Base-by-base conservation (phyloP, 2,113 vertebrate genomes). In the Zapornia atra region DNA sequence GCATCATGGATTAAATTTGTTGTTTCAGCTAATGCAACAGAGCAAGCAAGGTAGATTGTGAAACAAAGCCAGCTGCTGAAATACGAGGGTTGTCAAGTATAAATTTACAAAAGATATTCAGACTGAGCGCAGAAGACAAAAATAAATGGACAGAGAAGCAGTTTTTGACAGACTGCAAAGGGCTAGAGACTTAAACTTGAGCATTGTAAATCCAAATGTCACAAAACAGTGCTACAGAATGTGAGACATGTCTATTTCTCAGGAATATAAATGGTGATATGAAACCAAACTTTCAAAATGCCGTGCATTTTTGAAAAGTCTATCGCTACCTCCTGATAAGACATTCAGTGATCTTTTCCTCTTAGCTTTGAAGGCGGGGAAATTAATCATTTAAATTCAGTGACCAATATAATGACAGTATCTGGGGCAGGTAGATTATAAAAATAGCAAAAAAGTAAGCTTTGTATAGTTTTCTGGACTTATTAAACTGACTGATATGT, bases 61-160 rank as follows among this genome's bases (percentile, higher is more conserved):
- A 98, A 98, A 98, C 96, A 86, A 98, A 98, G 97, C 96, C 97
- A 96, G 97, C 97, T 97, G 96, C 97, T 98, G 98, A 98, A 98
- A 98, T 98, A 98, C 98, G 97, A 98, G 97, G 97, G 96, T 98
- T 98, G 98, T 98, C 98, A 98, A 98, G 96, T 98, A 97, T 98
- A 98, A 98, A 98, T 98, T 98, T 98, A 98, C 98, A 98, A 98
- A 98, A 98, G 97, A 98, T 98, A 98, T 98, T 98, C 98, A 98
- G 97, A 98, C 97, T 97, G 98, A 98, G 97, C 94, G 51, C 97
- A 97, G 97, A 98, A 98, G 98, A 98, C 98, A 98, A 98, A 98
- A 98, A 98, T 97, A 98, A 98, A 98, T 98, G 98, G 97, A 98
- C 95, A 96, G 93, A 97, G 98, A 98, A 98, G 97, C 98, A 97